Evolutionary conservation across 2,113 vertebrate genomes (phyloP), one percentile per base, ranked within the genome.

Genomic region (Argyrosomus japonicus): DNA sequence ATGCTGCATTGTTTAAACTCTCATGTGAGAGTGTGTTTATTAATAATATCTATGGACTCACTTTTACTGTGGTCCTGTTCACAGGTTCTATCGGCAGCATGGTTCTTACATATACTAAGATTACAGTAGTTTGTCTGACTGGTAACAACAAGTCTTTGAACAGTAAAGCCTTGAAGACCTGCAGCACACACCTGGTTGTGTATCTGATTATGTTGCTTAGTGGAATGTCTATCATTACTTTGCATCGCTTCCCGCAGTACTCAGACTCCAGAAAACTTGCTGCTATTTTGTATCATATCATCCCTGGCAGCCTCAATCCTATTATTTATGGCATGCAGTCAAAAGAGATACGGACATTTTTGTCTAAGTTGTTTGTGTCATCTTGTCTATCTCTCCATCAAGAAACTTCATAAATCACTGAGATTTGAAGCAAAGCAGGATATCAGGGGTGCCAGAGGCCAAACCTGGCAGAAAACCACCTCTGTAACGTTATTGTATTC

Each of bases 1-100:
- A 95, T 12, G 90, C 93, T 0, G 89, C 92, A 0, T 23, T 95
- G 36, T 94, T 94, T 45, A 93, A 91, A 11, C 92, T 95, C 12
- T 93, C 93, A 50, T 95, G 94, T 25, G 90, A 94, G 8, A 88
- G 27, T 14, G 77, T 90, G 2, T 48, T 69, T 0, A 77, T 93
- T 18, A 95, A 95, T 60, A 93, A 95, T 5, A 19, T 89, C 1
- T 58, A 58, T 29, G 57, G 57, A 14, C 57, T 58, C 6, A 58
- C 57, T 17, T 29, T 58, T 3, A 58, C 25, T 8, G 57, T 27
- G 1, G 23, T 58, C 5, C 3, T 58, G 1, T 1, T 58, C 2
- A 15, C 54, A 1, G 2, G n/a, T 3, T 58, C 56, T 29, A 27
- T 58, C 0, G 56, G 56, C 25, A 58, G 14, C 56, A 58, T 27